Evolutionary conservation across 2,797 vertebrate genomes (phyloP).

Genomic region (Podarcis lilfordi): DNA sequence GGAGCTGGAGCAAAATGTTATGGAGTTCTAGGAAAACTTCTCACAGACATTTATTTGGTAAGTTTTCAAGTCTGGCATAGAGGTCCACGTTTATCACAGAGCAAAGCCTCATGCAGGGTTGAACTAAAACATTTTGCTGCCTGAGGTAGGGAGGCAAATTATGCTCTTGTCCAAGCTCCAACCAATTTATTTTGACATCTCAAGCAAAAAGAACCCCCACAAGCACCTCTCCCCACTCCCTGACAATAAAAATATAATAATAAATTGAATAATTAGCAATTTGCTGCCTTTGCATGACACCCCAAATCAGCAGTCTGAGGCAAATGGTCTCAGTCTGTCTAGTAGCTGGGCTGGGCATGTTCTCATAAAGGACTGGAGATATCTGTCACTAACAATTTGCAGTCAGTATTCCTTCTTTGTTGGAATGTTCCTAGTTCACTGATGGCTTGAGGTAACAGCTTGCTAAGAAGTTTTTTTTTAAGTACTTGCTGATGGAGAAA

Average conservation of each 20-base stretch:
- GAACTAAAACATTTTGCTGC: too few species aligned
- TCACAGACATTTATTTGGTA: neutral
- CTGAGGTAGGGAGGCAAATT: too few species aligned
- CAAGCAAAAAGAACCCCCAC: too few species aligned
- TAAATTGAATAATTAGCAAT: too few species aligned
- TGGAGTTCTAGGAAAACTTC: slow-evolving; percentile 15
- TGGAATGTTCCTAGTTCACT: neutral
- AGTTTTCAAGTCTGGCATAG: neutral
- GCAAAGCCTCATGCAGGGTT: neutral
- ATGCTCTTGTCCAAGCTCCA: too few species aligned
- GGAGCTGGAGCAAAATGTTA: neutral
- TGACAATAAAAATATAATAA: too few species aligned
- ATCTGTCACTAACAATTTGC: neutral
- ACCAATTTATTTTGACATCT: too few species aligned
- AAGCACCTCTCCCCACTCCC: too few species aligned
- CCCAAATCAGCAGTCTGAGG: too few species aligned
- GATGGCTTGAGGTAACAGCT: neutral
- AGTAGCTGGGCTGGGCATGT: too few species aligned
- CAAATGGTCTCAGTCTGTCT: too few species aligned
- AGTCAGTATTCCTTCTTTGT: neutral
- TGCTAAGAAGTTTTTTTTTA: neutral
- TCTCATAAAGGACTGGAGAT: neutral
- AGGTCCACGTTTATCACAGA: neutral
- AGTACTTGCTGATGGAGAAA: neutral
- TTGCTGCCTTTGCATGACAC: too few species aligned